Conservation (phyloP, 2,888 invertebrate genomes). For the Tuta absoluta region DNA sequence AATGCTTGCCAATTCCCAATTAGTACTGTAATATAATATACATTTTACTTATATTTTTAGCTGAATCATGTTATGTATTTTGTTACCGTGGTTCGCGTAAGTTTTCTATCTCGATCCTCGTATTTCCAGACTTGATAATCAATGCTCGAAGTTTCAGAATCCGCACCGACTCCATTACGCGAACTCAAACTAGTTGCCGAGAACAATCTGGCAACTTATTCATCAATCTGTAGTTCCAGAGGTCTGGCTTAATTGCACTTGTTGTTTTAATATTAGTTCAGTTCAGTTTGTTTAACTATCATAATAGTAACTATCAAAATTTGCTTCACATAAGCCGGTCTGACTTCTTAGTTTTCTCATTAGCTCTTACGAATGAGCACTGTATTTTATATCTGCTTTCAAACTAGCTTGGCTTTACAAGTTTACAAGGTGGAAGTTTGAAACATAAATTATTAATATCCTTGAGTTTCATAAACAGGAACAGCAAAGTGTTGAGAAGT, state of each 20-base stretch:
- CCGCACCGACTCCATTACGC: slow-evolving; percentile 52
- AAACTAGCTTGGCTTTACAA: slow-evolving; percentile 4
- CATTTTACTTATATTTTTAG: background rate
- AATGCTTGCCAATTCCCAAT: no score
- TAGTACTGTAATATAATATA: no score
- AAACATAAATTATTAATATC: slow-evolving; percentile 22
- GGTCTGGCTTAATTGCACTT: slow-evolving; percentile 47
- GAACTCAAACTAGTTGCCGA: slow-evolving; percentile 47
- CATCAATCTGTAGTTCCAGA: slow-evolving; percentile 45
- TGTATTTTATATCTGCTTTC: background rate
- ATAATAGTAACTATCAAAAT: slow-evolving; percentile 3
- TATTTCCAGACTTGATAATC: slow-evolving; percentile 49
- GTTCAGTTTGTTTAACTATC: slow-evolving; percentile 31
- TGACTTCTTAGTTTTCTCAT: slow-evolving; percentile 7
- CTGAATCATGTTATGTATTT: background rate
- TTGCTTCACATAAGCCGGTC: background rate
- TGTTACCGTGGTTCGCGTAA: background rate
- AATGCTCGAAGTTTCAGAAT: slow-evolving; percentile 51
- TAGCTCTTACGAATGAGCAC: slow-evolving; percentile 8
- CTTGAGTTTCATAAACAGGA: slow-evolving; percentile 26
- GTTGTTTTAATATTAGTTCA: slow-evolving; percentile 44
- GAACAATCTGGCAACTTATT: slow-evolving; percentile 53
- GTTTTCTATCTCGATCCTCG: slow-evolving; percentile 35
- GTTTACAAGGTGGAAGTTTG: background rate
- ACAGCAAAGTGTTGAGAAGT: slow-evolving; percentile 24